phyloP scores from a whole-genome alignment of 2,888 invertebrate genomes.

The Thereva nobilitata region DNA sequence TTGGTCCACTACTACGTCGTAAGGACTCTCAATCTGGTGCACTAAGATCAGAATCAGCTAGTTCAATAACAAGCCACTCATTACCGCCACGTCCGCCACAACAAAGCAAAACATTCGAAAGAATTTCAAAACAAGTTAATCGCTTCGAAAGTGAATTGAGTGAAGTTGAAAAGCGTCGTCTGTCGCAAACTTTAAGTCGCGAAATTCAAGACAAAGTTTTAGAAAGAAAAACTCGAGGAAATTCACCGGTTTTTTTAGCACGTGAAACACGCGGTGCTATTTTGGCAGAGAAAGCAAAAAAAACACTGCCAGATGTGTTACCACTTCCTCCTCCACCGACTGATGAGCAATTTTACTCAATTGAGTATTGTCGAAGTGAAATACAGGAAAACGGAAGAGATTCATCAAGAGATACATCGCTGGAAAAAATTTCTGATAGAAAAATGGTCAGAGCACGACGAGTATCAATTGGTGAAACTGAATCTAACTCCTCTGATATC shows the following conservation, averaged over 20 bases:
- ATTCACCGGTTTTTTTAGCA: slow-evolving; percentile 57
- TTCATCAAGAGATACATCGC: slow-evolving; percentile 13
- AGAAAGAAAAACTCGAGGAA: slow-evolving; percentile 45
- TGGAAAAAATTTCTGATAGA: slow-evolving; percentile 24
- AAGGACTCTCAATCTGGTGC: slow-evolving; percentile 50
- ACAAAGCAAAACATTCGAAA: slow-evolving; percentile 39
- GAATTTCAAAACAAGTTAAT: slow-evolving; percentile 49
- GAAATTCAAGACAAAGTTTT: slow-evolving; percentile 70
- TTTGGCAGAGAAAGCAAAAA: slow-evolving; percentile 62
- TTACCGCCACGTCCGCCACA: slow-evolving; percentile 31
- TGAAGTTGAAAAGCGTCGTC: slow-evolving; percentile 73
- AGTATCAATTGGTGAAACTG: slow-evolving; percentile 68
- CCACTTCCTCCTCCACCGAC: slow-evolving; percentile 46
- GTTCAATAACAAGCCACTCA: slow-evolving; percentile 6
- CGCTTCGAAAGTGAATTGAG: slow-evolving; percentile 46
- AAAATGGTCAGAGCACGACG: slow-evolving; percentile 44
- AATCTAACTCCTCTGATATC: slow-evolving; percentile 73
- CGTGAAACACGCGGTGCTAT: slow-evolving; percentile 68
- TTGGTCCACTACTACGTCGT: slow-evolving; percentile 52
- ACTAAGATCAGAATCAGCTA: slow-evolving; percentile 45
- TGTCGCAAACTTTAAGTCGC: slow-evolving; percentile 73
- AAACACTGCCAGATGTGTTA: slow-evolving; percentile 50
- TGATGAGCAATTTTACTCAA: slow-evolving; percentile 40
- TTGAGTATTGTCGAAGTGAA: slow-evolving; percentile 42
- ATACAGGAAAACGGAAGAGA: slow-evolving; percentile 47